Conservation (phyloP, 2,888 invertebrate genomes). For the Micoletzkya japonica region DNA sequence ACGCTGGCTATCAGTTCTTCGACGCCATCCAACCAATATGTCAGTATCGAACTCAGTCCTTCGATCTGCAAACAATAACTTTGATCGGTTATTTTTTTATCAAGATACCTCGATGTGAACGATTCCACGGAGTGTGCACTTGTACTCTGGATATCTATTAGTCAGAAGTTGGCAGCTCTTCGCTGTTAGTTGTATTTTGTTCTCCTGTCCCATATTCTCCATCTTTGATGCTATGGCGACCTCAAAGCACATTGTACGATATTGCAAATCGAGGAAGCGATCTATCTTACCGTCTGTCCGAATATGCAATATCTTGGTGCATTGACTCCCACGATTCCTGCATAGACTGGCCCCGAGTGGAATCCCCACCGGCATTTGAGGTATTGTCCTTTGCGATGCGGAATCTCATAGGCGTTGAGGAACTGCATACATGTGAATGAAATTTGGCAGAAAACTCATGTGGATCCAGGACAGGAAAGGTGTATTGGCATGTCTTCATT, state of each 20-base stretch:
- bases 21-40: background rate
- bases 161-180: conserved; percentile 48
- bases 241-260: conserved; percentile 30
- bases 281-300: conserved; percentile 47
- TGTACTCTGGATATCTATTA: conserved; percentile 50
- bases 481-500: too few species aligned
- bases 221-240: conserved; percentile 58
- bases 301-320: conserved; percentile 61
- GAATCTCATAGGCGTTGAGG: conserved; percentile 55
- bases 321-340: conserved; percentile 59
- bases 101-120: too few species aligned
- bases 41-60: background rate
- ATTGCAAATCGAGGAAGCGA: background rate
- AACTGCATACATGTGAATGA: too few species aligned
- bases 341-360: conserved; percentile 59
- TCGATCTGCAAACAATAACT: background rate
- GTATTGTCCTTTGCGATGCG: conserved; percentile 53
- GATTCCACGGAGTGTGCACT: conserved; percentile 41
- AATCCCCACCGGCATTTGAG: conserved; percentile 62
- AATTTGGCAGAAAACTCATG: too few species aligned
- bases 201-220: conserved; percentile 55
- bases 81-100: too few species aligned
- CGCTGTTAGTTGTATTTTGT: conserved; percentile 56
- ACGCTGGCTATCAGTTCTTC: background rate
- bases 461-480: too few species aligned